These are phyloP conservation scores for Spisula subtruncata DNA, from an alignment of 2,888 invertebrate species.

Conservation along the genomic window DNA sequence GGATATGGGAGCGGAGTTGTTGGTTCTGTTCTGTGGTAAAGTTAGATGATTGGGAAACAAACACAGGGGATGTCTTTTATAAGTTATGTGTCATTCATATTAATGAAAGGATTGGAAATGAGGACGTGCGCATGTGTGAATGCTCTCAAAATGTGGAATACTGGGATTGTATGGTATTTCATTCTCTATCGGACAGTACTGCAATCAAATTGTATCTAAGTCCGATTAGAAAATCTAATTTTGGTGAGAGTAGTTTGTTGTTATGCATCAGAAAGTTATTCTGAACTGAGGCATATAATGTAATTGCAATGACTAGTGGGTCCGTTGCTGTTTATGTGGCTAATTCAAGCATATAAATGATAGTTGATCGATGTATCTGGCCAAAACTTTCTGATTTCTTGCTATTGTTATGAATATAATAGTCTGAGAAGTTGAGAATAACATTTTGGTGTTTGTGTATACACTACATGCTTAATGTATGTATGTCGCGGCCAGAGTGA, in stretches of 20 bases:
- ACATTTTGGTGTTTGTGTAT: neutral
- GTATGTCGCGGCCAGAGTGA: neutral
- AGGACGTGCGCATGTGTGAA: neutral
- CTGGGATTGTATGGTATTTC: neutral
- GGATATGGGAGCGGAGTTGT: slow-evolving; percentile 6
- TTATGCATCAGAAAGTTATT: neutral
- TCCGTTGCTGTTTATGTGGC: neutral
- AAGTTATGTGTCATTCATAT: neutral
- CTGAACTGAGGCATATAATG: neutral
- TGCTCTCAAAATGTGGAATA: neutral
- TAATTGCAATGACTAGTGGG: neutral
- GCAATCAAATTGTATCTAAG: slow-evolving; percentile 48
- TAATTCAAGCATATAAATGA: neutral
- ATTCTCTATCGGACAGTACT: neutral
- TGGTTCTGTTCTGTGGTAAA: neutral
- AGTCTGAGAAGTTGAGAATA: neutral
- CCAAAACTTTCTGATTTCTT: neutral
- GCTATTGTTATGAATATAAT: slow-evolving; percentile 4
- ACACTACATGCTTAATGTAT: neutral
- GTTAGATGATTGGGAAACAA: neutral
- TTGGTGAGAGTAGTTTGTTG: neutral
- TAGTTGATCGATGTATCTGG: neutral
- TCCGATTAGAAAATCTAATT: slow-evolving; percentile 3
- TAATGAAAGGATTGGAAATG: neutral
- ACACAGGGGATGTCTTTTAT: too few species aligned